Evolutionary conservation across 2,797 vertebrate genomes (phyloP).

Genomic region (Phoebastria nigripes): DNA sequence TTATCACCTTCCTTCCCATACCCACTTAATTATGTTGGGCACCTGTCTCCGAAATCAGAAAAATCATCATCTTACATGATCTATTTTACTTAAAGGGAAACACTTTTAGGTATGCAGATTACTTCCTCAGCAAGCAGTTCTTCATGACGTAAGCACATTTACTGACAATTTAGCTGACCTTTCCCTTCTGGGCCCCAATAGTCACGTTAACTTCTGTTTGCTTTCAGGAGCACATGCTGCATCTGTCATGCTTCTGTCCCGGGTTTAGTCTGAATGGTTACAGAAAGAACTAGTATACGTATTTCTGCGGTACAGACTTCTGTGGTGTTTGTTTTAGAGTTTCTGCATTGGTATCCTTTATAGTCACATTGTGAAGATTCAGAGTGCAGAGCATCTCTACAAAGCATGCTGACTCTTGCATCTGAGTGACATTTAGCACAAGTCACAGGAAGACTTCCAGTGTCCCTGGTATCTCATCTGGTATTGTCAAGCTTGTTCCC

Average conservation of each 20-base stretch:
- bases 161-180: not conserved
- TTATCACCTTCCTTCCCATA: not conserved
- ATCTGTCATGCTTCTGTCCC: not conserved
- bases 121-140: not conserved
- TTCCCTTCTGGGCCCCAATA: not conserved
- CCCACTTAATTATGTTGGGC: not conserved
- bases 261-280: not conserved
- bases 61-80: not conserved
- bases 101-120: not conserved
- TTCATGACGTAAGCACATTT: not conserved
- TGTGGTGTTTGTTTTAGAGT: not conserved
- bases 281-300: not conserved
- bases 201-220: not conserved
- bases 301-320: not conserved
- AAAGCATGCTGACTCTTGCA: not conserved
- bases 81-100: not conserved
- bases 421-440: not conserved
- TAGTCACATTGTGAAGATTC: not conserved
- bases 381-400: not conserved
- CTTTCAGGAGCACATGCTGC: not conserved
- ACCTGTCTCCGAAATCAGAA: not conserved
- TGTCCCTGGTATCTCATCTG: not conserved
- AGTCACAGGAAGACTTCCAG: not conserved
- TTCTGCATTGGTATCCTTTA: accelerated
- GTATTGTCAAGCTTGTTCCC: not conserved